Evolutionary conservation across 2,113 vertebrate species (phyloP).

Genomic region (human (Homo sapiens)): GRCh38 chr14:78295001-78295500

Average conservation of each 20-base stretch:
- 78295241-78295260: background rate
- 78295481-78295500: constrained; percentile 54
- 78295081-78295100: constrained; percentile 28
- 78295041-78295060: constrained; percentile 28
- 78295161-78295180: background rate
- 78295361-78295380: constrained; percentile 17
- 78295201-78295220: background rate
- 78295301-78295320: background rate
- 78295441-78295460: constrained; percentile 65
- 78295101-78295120: background rate
- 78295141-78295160: background rate
- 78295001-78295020: background rate
- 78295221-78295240: background rate
- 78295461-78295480: constrained; percentile 76
- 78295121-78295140: background rate
- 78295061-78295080: background rate
- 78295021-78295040: background rate
- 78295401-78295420: constrained; percentile 63
- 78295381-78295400: constrained; percentile 9
- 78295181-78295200: constrained; percentile 24
- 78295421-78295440: constrained; percentile 63
- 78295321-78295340: background rate
- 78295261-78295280: constrained; percentile 1
- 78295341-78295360: constrained; percentile 12
- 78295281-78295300: background rate